phyloP scores from a whole-genome alignment of 2,797 vertebrate genomes.

The Cryptoprocta ferox region DNA sequence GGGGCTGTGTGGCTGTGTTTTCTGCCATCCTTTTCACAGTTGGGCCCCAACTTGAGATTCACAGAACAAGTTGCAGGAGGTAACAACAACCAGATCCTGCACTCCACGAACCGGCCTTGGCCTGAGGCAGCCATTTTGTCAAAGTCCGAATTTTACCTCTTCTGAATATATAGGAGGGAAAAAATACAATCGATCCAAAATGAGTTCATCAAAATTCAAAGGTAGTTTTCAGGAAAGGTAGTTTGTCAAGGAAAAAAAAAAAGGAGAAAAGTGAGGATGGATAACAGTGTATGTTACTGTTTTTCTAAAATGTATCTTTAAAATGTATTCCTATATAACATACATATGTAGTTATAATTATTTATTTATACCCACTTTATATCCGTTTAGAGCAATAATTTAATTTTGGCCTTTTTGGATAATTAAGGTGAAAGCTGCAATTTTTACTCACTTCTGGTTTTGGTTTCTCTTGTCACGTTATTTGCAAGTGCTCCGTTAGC shows the following conservation, averaged over 20 bases:
- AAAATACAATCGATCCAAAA: not conserved
- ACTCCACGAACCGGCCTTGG: rapidly evolving
- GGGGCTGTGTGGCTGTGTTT: not conserved
- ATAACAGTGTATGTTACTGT: not conserved
- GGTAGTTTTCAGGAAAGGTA: not conserved
- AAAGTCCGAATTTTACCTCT: not conserved
- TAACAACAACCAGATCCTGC: not conserved
- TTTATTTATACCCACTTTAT: not conserved
- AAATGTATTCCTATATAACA: not conserved
- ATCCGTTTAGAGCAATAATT: slow-evolving; percentile 26
- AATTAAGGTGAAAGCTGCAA: slow-evolving; percentile 11
- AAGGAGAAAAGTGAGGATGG: not conserved
- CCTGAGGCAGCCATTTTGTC: not conserved
- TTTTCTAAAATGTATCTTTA: not conserved
- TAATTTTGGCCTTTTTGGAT: slow-evolving; percentile 57
- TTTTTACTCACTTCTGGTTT: not conserved
- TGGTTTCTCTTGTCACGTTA: not conserved
- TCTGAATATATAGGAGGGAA: not conserved
- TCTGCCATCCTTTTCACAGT: not conserved
- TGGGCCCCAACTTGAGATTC: not conserved
- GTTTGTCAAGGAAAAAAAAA: not conserved
- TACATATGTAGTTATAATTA: not conserved
- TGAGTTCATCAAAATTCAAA: slow-evolving; percentile 56
- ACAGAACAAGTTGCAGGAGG: not conserved
- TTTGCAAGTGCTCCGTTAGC: not conserved